Evolutionary conservation across 53 echinoderm and acorn worm species (phyloP), one percentile per base, ranked within the genome.

Genomic region (Luidia sarsii): DNA sequence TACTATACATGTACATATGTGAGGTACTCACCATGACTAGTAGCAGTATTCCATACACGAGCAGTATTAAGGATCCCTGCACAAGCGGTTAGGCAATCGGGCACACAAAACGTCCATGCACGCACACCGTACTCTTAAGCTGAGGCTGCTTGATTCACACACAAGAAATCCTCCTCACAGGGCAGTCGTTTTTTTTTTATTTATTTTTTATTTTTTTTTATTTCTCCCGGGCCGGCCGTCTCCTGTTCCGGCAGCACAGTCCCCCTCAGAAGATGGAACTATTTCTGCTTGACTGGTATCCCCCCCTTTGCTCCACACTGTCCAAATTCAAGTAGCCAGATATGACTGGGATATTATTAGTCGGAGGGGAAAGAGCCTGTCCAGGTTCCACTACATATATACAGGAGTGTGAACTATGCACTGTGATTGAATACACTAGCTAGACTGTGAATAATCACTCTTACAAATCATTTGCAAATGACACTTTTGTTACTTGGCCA

Each of bases 401-500:
- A 59, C 43, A 59, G 20, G 60, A 77, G 77, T 77, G 77, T 60
- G 77, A 61, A 29, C 74, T 37, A 32, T 27, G 43, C 39, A 29
- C 46, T 19, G 14, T 55, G 61, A 60, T 77, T 61, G 77, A 77
- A 77, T 61, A 77, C 77, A 77, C 77, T 77, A 77, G 55, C 77
- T 27, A 77, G 31, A 22, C 60, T 24, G 60, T 64, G 65, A 85
- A 82, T 87, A 82, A 89, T 75, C 70, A 89, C 74, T 80, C 72
- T 83, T 83, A 83, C 83, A 83, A 83, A 70, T 83, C 83, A 83
- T 86, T 79, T 77, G 77, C 86, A 77, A 79, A 86, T 73, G 86
- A 86, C 86, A 86, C 86, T 89, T 84, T 85, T 89, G 84, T 89
- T 89, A 85, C 90, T 85, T 69, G 55, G 85, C 70, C 84, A 64